Conservation (phyloP, 1,140 invertebrate genomes). For the Drosophila kohkoa region DNA sequence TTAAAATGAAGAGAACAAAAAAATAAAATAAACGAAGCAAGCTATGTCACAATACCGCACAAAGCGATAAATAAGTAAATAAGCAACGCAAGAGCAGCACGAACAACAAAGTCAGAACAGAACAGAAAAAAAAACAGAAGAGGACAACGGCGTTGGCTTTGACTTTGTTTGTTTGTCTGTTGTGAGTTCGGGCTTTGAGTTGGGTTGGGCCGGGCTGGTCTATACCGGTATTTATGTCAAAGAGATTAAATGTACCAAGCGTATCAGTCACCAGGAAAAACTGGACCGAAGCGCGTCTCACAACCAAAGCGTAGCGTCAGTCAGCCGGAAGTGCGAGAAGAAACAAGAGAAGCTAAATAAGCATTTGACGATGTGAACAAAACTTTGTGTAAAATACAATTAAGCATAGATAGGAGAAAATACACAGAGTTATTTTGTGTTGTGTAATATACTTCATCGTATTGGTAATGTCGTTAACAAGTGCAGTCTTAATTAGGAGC, state of each 20-base stretch:
- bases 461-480: constrained; percentile 12
- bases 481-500: constrained; percentile 56
- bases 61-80: constrained; percentile 78
- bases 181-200: constrained; percentile 19
- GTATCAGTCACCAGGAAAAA: constrained; percentile 57
- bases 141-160: constrained; percentile 38
- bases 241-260: constrained; percentile 56
- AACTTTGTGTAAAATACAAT: constrained; percentile 14
- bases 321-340: constrained; percentile 17
- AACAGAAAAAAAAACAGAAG: background rate
- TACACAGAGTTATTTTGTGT: background rate
- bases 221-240: constrained; percentile 59
- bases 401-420: constrained; percentile 2
- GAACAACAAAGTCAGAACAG: constrained; percentile 22
- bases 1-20: constrained; percentile 13
- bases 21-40: constrained; percentile 30
- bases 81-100: constrained; percentile 57
- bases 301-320: constrained; percentile 18
- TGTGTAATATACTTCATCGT: background rate
- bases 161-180: constrained; percentile 47
- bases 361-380: constrained; percentile 31
- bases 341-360: background rate
- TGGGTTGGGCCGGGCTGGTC: constrained; percentile 7
- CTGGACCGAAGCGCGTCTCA: constrained; percentile 49
- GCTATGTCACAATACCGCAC: constrained; percentile 65